phyloP scores from a whole-genome alignment of 2,113 vertebrate species.

The Sylvicapra grimmia region DNA sequence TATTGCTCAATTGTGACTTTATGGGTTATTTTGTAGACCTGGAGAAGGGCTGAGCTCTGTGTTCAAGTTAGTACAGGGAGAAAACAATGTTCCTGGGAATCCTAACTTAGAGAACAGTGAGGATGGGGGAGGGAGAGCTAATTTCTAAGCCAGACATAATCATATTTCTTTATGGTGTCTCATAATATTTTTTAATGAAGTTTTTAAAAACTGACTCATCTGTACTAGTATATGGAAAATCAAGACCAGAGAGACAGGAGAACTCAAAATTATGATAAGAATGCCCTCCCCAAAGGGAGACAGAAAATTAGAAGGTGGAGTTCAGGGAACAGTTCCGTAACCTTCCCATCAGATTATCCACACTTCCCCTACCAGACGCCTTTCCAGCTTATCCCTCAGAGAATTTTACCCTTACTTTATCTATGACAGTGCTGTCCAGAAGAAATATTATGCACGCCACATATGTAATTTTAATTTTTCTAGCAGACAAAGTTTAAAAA shows the following conservation, averaged over 20 bases:
- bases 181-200: constrained; percentile 33
- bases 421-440: neutral
- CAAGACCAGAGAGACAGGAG: neutral
- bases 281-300: neutral
- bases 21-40: neutral
- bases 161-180: constrained; percentile 21
- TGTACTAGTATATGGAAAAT: neutral
- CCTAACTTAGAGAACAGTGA: neutral
- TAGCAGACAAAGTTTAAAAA: neutral
- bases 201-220: neutral
- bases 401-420: neutral
- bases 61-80: neutral
- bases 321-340: neutral
- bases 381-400: neutral
- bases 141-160: neutral
- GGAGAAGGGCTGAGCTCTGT: neutral
- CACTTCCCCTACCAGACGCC: neutral
- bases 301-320: neutral
- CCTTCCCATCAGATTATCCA: neutral
- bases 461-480: neutral
- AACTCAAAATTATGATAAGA: neutral
- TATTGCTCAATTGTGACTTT: neutral
- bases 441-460: neutral
- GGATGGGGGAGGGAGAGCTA: neutral
- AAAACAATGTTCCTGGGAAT: neutral